Evolutionary conservation across 1,140 invertebrate genomes (phyloP).

Genomic region (Magallana gigas): DNA sequence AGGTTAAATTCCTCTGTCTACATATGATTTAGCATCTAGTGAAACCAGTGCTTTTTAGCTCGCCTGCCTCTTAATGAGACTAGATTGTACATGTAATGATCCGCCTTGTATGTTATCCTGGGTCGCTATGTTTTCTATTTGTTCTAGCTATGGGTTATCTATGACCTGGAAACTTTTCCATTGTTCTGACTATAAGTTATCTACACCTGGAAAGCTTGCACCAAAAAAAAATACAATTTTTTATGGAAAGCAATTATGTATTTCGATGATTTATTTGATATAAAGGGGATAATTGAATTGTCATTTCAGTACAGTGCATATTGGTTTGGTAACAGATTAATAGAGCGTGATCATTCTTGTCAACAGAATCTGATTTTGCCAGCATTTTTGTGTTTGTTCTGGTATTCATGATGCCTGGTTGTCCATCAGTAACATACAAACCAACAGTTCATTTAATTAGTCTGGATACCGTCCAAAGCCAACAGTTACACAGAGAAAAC

Average conservation of each 20-base stretch:
- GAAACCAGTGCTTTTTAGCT: neutral
- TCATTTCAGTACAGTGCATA: too few relatives aligned
- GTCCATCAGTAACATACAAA: neutral
- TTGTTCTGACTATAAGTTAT: too few relatives aligned
- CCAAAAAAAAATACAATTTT: too few relatives aligned
- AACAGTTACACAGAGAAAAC: neutral
- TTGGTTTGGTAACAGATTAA: neutral
- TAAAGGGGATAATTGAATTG: too few relatives aligned
- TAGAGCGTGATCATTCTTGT: neutral
- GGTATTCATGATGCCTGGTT: neutral
- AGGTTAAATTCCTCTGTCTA: neutral
- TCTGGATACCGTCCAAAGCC: constrained; percentile 9
- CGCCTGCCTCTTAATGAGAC: too few relatives aligned
- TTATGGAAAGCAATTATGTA: too few relatives aligned
- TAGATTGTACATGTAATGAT: too few relatives aligned
- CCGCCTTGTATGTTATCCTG: too few relatives aligned
- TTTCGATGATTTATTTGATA: too few relatives aligned
- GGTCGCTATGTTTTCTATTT: neutral
- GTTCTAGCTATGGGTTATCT: neutral
- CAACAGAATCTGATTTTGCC: neutral
- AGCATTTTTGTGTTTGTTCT: neutral
- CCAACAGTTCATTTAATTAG: constrained; percentile 10
- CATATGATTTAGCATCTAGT: neutral
- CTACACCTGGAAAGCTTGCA: too few relatives aligned
- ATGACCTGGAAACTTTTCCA: too few relatives aligned